Conservation (phyloP, 2,113 vertebrate species). For the Myodes glareolus region DNA sequence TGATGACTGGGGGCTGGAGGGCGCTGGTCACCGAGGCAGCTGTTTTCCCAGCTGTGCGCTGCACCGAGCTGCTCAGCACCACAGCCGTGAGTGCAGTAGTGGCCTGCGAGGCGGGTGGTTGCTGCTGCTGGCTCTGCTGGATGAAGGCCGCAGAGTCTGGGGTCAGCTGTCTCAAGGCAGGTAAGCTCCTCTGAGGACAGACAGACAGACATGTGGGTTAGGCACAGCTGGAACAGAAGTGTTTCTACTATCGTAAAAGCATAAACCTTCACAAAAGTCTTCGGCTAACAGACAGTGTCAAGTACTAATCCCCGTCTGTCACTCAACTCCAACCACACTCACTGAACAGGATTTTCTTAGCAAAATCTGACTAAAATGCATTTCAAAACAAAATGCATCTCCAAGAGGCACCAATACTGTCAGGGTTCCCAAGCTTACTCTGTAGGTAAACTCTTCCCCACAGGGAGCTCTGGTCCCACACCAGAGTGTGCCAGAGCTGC, state of each 20-base stretch:
- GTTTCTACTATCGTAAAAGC: neutral
- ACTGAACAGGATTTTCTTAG: neutral
- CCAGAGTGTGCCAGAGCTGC: rapidly evolving
- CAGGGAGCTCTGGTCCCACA: neutral
- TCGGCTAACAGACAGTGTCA: neutral
- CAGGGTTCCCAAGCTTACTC: neutral
- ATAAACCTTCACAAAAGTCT: neutral
- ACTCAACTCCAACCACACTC: neutral
- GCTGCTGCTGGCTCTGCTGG: constrained; percentile 95
- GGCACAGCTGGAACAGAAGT: rapidly evolving
- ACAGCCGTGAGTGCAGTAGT: constrained; percentile 91
- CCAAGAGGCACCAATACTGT: rapidly evolving
- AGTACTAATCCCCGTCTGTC: no score
- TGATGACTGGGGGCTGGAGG: constrained; percentile 93
- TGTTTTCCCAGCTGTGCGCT: constrained; percentile 88
- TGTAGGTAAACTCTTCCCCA: neutral
- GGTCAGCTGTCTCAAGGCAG: constrained; percentile 96
- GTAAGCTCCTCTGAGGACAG: constrained; percentile 94
- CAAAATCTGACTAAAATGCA: neutral
- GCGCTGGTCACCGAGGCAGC: constrained; percentile 90
- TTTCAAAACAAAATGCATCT: neutral
- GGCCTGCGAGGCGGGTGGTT: constrained; percentile 88
- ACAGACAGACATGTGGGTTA: constrained; percentile 10
- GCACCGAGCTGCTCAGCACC: constrained; percentile 89
- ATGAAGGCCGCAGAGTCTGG: constrained; percentile 97